Base-by-base conservation (phyloP, 2,888 invertebrate genomes). In the Drosophila parthenogenetica region DNA sequence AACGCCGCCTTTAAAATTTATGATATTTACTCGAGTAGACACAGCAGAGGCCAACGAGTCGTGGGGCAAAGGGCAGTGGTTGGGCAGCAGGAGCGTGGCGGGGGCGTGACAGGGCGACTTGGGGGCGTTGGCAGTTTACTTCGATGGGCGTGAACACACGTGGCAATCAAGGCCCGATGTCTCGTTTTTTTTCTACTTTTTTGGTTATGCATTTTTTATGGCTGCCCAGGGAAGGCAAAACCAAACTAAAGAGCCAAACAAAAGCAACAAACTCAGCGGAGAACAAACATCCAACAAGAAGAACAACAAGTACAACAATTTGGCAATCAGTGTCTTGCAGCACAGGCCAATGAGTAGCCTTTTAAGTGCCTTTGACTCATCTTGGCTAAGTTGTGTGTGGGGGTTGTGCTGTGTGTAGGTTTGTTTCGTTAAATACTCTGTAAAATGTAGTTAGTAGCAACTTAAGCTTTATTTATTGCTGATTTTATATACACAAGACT, bases 1-100 rank as follows among this genome's bases (percentile, higher is more conserved):
- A 87, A 77, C 72, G 79, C 61, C 73, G 79, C 66, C 73, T 90
- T 82, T 89, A 90, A 89, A 88, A 90, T 90, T 89, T 90, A 90
- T 89, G 83, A 82, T 78, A 81, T 83, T 81, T 83, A 84, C 89
- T 83, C 81, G 78, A 69, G 72, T 79, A 79, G 81, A 79, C 87
- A 79, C 87, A 78, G 55, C 65, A 42, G 70, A 61, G 62, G 32
- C 49, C 54, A 64, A 59, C 39, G 50, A 66, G 58, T 49, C 48
- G 13, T 11, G 69, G 46, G 39, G 19, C n/a, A 48, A 16, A 40
- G 17, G 42, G 11, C 10, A 32, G 10, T 8, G 3, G 35, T 10
- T 3, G 42, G 16, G 48, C 29, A 16, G 2, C n/a, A 11, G 71
- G 32, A 19, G 14, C 1, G 29, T 8, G 29, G 8, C 29, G 29